phyloP scores from a whole-genome alignment of 2,888 invertebrate species.

The Eumerus sabulonum region DNA sequence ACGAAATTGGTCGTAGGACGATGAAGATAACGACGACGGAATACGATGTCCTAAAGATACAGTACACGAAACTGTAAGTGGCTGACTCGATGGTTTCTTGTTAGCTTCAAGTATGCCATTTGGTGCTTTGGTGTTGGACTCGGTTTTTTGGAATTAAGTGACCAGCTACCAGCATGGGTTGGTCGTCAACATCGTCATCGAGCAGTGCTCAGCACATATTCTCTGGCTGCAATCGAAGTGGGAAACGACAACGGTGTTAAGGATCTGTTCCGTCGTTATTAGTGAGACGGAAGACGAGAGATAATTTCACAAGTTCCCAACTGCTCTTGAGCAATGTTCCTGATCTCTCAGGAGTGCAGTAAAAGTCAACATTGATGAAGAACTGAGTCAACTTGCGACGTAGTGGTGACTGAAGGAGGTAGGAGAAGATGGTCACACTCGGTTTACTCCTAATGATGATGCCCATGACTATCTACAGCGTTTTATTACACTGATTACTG shows the following conservation, averaged over 20 bases:
- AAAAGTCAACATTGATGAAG: constrained; percentile 12
- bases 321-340: no score
- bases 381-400: no score
- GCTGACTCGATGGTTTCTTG: neutral
- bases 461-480: no score
- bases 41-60: neutral
- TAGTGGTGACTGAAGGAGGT: neutral
- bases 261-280: no score
- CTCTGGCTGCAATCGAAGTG: constrained; percentile 4
- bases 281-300: neutral
- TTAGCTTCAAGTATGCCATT: neutral
- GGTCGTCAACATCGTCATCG: no score
- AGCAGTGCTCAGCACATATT: neutral
- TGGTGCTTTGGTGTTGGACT: neutral
- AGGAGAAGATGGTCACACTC: no score
- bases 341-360: neutral
- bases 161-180: constrained; percentile 16
- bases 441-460: no score
- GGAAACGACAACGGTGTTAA: constrained; percentile 8
- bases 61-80: constrained; percentile 1
- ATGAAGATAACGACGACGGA: constrained; percentile 12
- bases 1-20: no score
- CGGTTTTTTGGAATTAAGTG: neutral
- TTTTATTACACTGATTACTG: no score
- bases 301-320: neutral